phyloP scores from a whole-genome alignment of 92 coral and sea anemone species.

The Metridium senile region DNA sequence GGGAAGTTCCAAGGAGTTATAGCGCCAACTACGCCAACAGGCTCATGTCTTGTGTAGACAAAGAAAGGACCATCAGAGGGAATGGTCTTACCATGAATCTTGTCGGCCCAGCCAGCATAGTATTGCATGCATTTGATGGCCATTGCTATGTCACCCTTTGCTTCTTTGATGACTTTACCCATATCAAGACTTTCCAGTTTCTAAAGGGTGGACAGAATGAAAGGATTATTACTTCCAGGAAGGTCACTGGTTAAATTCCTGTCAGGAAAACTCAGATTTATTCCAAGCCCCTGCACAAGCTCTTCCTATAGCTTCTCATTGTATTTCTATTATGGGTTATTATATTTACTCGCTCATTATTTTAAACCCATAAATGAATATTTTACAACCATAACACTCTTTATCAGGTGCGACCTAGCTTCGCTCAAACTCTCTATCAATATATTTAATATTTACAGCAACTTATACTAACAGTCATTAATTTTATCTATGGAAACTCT shows the following conservation, averaged over 20 bases:
- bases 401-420: no score
- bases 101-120: slow-evolving; percentile 99
- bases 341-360: no score
- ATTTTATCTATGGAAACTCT: no score
- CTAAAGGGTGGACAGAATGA: slow-evolving; percentile 4
- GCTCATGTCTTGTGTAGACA: slow-evolving; percentile 94
- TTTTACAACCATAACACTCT: no score
- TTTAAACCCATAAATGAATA: no score
- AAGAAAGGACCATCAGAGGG: slow-evolving; percentile 93
- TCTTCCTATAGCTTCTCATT: no score
- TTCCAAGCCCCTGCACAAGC: no score
- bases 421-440: no score
- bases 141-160: slow-evolving; percentile 62
- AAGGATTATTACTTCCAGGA: background rate
- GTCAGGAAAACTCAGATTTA: no score
- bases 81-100: slow-evolving; percentile 84
- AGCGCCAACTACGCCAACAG: slow-evolving; percentile 91
- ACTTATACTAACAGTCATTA: no score
- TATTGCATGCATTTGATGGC: slow-evolving; percentile 71
- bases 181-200: slow-evolving; percentile 79
- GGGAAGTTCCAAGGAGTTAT: slow-evolving; percentile 97
- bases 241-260: background rate
- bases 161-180: slow-evolving; percentile 78
- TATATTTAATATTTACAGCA: no score
- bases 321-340: no score